Percentiles rank a stretch among this genome's conserved stretches.
Conservation (phyloP, 1,140 invertebrate genomes). For the Bemisia tabaci region DNA sequence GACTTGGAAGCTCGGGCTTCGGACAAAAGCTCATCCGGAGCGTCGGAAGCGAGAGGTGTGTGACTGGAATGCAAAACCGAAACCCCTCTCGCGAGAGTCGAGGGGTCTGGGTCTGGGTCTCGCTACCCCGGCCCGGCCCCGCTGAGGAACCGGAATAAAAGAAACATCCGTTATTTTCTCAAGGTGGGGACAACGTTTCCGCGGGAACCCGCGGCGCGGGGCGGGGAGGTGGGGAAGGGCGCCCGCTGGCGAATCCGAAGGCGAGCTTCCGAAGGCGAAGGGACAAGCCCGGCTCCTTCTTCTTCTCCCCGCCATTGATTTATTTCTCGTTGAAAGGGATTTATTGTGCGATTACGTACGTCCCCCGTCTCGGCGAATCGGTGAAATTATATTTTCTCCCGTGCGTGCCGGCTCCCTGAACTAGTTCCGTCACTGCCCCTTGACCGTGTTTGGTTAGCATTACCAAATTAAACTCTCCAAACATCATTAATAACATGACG, state of each 20-base stretch:
- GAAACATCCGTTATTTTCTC: not conserved
- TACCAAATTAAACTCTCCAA: not conserved
- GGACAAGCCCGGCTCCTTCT: not conserved
- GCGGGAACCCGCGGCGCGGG: too few relatives aligned
- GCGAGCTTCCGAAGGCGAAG: too few relatives aligned
- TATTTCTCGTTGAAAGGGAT: not conserved
- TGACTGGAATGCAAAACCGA: too few relatives aligned
- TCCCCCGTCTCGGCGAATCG: not conserved
- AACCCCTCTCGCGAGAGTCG: too few relatives aligned
- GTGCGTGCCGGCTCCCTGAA: too few relatives aligned
- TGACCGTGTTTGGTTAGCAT: not conserved
- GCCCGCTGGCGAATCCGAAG: too few relatives aligned
- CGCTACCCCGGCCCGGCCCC: not conserved
- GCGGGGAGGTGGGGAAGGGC: not conserved
- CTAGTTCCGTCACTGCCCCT: not conserved
- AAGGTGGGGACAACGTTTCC: too few relatives aligned
- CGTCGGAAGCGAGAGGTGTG: too few relatives aligned
- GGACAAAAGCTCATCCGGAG: too few relatives aligned
- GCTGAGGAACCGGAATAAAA: not conserved
- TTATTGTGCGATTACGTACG: not conserved
- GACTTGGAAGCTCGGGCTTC: too few relatives aligned
- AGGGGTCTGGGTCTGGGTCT: too few relatives aligned
- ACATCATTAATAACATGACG: not conserved
- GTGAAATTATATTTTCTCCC: not conserved
- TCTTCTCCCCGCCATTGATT: not conserved